A percentile compares a stretch with the other conserved stretches of the same genome.
Conservation (phyloP, 2,888 invertebrate genomes). For the Drosophila macrothrix region DNA sequence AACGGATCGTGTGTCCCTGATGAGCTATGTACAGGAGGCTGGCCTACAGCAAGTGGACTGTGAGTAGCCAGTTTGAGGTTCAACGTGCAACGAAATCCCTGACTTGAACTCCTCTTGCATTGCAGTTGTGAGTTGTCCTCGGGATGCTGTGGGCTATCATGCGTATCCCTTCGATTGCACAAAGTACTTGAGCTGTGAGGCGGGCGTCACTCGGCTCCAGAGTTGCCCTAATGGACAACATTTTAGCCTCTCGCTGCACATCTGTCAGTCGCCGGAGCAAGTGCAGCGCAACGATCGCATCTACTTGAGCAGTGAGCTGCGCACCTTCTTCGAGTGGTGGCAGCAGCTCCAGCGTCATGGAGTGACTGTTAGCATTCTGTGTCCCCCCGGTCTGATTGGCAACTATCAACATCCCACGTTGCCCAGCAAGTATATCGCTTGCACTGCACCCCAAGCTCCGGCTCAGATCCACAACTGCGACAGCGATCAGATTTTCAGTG, state of each 20-base stretch:
- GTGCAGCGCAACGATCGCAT: slow-evolving; percentile 67
- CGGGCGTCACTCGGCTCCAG: slow-evolving; percentile 87
- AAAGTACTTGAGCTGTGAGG: slow-evolving; percentile 88
- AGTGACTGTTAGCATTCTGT: slow-evolving; percentile 20
- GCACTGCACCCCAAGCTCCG: slow-evolving; percentile 86
- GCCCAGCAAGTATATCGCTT: slow-evolving; percentile 88
- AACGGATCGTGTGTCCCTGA: slow-evolving; percentile 47
- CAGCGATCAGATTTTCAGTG: slow-evolving; percentile 85
- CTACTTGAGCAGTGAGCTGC: slow-evolving; percentile 39
- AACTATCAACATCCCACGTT: slow-evolving; percentile 85
- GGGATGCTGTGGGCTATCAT: slow-evolving; percentile 86
- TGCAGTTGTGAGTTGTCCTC: slow-evolving; percentile 84
- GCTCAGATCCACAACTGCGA: slow-evolving; percentile 87
- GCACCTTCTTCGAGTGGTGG: slow-evolving; percentile 60
- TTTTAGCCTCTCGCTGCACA: slow-evolving; percentile 84
- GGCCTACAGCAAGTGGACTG: slow-evolving; percentile 39
- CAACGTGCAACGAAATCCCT: too few relatives aligned
- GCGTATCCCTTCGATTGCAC: slow-evolving; percentile 88
- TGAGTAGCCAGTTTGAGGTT: slow-evolving; percentile 39
- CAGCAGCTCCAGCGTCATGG: slow-evolving; percentile 22
- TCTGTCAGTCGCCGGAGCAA: slow-evolving; percentile 58
- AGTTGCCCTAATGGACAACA: slow-evolving; percentile 88
- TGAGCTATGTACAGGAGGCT: slow-evolving; percentile 25
- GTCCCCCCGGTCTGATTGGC: slow-evolving; percentile 60
- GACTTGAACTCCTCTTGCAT: slow-evolving; percentile 4